Evolutionary conservation across 2,113 vertebrate genomes (phyloP), one percentile per base, ranked within the genome.

Genomic region (Myrmecophaga tridactyla): DNA sequence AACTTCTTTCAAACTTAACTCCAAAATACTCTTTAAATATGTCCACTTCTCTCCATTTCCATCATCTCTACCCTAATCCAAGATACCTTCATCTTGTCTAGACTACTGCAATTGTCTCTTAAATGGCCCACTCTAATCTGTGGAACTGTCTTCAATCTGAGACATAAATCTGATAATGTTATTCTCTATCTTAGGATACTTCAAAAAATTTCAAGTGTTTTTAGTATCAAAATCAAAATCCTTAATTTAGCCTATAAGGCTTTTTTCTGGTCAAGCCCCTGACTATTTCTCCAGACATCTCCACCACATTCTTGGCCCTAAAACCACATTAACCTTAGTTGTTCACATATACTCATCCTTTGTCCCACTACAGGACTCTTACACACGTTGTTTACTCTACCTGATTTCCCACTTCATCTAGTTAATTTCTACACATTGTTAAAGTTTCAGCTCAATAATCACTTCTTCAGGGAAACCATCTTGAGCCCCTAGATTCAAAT

Each of bases 191-290:
- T 53, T 48, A 94, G 29, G 51, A 51, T 34, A 34, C 8, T 77
- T 77, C 27, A 43, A 75, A 75, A 77, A 58, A 4, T 39, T 41
- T 39, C 70, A 14, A 73, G 39, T 70, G 18, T n/a, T 67, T 48
- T 88, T 43, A 85, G 41, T 53, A 73, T 20, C 89, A 73, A 89
- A 88, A 63, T 34, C 12, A 78, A 80, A 87, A 75, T 78, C 46
- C 76, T 82, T 78, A 43, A 46, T 93, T 94, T 76, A 25, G 41
- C 29, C 81, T 77, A 12, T 36, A 60, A 36, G 31, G 36, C 15
- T 90, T 90, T 90, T 87, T 76, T 83, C 58, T 92, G 63, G 76
- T 18, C 48, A 75, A 89, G 60, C 43, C 36, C 73, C 84, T 46
- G 2, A 36, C 56, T 84, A 75, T 67, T 85, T 84, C 58, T 96